Conservation (phyloP, 2,888 invertebrate genomes). For the Frankliniella fusca region DNA sequence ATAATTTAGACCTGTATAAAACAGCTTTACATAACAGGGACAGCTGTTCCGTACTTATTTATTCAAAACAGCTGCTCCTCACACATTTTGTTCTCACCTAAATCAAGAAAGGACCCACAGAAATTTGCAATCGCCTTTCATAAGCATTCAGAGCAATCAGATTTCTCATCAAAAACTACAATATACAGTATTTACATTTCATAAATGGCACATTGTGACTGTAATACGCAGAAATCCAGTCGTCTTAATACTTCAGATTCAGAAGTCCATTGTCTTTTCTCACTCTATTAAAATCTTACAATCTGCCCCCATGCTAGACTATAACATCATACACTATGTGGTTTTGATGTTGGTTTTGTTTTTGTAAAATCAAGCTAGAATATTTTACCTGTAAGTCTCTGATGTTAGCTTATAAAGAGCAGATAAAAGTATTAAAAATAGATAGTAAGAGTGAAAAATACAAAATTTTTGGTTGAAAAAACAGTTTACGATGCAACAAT, state of each 20-base stretch:
- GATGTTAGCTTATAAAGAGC: background rate
- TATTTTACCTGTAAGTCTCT: no score
- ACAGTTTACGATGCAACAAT: background rate
- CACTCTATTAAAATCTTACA: no score
- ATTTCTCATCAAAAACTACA: background rate
- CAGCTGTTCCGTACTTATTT: background rate
- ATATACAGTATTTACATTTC: background rate
- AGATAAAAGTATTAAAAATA: background rate
- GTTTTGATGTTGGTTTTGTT: no score
- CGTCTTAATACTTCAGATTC: no score
- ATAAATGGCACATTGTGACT: background rate
- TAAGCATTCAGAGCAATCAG: background rate
- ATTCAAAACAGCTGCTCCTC: background rate
- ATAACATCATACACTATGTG: no score
- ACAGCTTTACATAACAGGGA: background rate
- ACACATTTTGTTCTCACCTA: background rate
- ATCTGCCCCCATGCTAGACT: no score
- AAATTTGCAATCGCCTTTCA: background rate
- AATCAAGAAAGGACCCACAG: background rate
- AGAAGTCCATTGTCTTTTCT: no score
- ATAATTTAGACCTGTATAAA: conserved; percentile 2
- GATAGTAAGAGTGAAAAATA: background rate
- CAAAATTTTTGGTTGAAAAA: background rate
- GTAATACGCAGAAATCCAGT: no score
- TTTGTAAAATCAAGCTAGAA: no score